These are phyloP conservation scores for Hephaestus fuliginosus DNA, from an alignment of 2,797 vertebrate species.

Conservation along the genomic window DNA sequence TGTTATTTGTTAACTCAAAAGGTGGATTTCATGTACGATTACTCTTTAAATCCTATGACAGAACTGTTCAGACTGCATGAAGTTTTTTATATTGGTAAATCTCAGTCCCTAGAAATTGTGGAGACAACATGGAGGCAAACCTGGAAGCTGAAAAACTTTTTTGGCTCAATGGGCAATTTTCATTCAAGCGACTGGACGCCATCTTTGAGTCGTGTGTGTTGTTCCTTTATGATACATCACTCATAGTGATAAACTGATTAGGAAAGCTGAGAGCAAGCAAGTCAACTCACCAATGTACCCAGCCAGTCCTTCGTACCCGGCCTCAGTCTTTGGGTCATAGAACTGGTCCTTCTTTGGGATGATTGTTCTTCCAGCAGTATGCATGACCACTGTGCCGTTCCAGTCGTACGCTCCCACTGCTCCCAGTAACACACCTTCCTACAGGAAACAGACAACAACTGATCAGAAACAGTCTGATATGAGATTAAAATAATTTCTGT, in stretches of 20 bases:
- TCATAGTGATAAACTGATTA: neutral
- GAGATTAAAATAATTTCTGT: neutral
- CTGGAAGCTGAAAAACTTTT: neutral
- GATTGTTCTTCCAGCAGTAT: constrained; percentile 75
- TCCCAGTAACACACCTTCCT: constrained; percentile 94
- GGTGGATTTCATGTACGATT: neutral
- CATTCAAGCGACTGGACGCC: neutral
- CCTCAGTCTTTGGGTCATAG: constrained; percentile 81
- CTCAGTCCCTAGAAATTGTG: neutral
- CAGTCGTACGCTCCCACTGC: constrained; percentile 98
- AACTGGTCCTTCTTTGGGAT: constrained; percentile 87
- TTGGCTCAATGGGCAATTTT: neutral
- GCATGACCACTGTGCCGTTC: constrained; percentile 96
- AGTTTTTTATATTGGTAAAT: neutral
- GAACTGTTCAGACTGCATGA: neutral
- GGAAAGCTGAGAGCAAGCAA: neutral
- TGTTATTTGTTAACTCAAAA: neutral
- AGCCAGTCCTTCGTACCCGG: constrained; percentile 90
- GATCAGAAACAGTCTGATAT: neutral
- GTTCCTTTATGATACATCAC: neutral
- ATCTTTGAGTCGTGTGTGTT: neutral
- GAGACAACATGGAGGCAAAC: neutral
- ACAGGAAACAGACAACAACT: constrained; percentile 8
- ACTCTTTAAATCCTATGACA: neutral
- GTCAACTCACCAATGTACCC: constrained; percentile 91